Percentiles rank a stretch among this genome's conserved stretches.
Evolutionary conservation across 2,797 vertebrate species (phyloP).

Genomic region (Avahi laniger): DNA sequence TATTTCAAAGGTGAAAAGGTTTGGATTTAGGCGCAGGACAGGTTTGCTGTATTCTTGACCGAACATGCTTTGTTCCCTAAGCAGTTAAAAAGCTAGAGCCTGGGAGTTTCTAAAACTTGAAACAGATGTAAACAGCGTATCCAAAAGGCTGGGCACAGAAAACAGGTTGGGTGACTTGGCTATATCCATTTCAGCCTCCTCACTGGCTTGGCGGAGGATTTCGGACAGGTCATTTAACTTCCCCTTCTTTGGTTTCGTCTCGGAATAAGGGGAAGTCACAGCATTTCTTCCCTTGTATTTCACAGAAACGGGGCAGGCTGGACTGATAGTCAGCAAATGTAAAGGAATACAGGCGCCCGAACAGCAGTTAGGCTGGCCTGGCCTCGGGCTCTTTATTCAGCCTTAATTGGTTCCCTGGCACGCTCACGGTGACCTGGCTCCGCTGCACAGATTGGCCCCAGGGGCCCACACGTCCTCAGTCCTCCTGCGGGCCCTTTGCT

Average conservation of each 20-base stretch:
- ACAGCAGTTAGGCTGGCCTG: background rate
- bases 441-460: background rate
- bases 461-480: background rate
- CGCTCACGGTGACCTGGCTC: background rate
- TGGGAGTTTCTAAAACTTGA: background rate
- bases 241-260: background rate
- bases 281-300: background rate
- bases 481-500: background rate
- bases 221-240: background rate
- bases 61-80: background rate
- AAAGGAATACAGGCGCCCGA: conserved; percentile 14
- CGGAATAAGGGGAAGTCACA: background rate
- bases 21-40: background rate
- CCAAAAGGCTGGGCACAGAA: background rate
- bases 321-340: background rate
- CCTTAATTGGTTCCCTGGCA: conserved; percentile 60
- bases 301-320: background rate
- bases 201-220: background rate
- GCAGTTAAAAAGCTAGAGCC: background rate
- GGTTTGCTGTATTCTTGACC: background rate
- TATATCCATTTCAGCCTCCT: background rate
- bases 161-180: fast-evolving
- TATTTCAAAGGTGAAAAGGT: background rate
- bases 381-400: background rate
- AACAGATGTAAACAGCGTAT: background rate